A percentile compares a stretch with the other conserved stretches of the same genome.
Conservation (phyloP, 2,113 vertebrate species). For the Oophaga pumilio region DNA sequence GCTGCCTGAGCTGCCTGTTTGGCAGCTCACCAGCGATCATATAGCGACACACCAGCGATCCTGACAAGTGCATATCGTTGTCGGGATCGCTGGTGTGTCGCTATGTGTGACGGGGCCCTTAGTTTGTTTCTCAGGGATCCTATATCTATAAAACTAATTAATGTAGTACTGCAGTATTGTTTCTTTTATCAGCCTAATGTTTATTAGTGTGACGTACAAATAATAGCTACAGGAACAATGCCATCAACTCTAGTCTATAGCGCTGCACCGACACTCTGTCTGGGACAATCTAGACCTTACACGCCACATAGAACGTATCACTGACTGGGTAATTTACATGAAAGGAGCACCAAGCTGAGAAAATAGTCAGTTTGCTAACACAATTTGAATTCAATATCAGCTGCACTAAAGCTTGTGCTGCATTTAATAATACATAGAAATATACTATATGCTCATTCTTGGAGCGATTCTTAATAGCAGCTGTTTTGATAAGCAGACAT, state of each 20-base stretch:
- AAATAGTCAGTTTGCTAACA: slow-evolving; percentile 30
- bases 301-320: neutral
- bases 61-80: no score
- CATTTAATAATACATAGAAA: slow-evolving; percentile 7
- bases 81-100: no score
- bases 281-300: neutral
- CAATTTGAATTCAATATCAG: neutral
- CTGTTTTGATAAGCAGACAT: neutral
- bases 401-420: neutral
- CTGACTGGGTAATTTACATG: slow-evolving; percentile 6
- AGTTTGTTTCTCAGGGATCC: no score
- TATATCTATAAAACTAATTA: neutral
- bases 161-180: no score
- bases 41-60: no score
- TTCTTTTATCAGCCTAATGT: neutral
- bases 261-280: neutral
- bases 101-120: no score
- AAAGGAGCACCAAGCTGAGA: slow-evolving; percentile 24
- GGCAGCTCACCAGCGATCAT: no score
- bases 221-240: neutral
- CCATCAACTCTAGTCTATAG: neutral
- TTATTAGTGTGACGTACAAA: no score
- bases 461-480: neutral
- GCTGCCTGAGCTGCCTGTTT: no score
- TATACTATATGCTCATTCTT: neutral